Conservation (phyloP, 2,113 vertebrate species). For the Ptilonorhynchus violaceus region DNA sequence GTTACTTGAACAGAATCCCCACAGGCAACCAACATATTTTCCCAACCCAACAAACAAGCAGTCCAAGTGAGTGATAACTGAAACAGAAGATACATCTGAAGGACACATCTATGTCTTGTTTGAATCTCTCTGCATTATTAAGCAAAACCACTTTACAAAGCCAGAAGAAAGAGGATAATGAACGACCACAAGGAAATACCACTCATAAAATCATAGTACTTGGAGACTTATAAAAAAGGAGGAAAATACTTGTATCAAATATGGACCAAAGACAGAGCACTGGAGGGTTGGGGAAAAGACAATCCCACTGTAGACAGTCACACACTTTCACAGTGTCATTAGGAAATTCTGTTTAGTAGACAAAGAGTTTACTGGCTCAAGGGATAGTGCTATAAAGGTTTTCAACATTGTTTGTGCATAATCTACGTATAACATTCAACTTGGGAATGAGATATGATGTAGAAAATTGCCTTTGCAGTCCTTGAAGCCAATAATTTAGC, state of each 20-base stretch:
- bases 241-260: not conserved
- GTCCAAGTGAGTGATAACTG: not conserved
- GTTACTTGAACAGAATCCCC: not conserved
- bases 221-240: not conserved
- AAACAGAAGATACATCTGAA: not conserved
- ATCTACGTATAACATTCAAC: slow-evolving; percentile 49
- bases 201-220: not conserved
- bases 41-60: not conserved
- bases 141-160: not conserved
- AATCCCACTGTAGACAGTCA: not conserved
- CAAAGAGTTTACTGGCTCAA: slow-evolving; percentile 30
- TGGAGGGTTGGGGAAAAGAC: not conserved
- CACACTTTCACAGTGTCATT: not conserved
- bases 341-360: slow-evolving; percentile 36
- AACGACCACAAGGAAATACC: not conserved
- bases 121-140: not conserved
- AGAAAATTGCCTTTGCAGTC: slow-evolving; percentile 60
- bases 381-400: slow-evolving; percentile 7
- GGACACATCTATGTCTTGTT: not conserved
- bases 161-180: not conserved
- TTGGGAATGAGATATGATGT: slow-evolving; percentile 63
- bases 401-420: slow-evolving; percentile 59
- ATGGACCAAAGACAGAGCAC: not conserved
- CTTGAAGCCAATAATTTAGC: slow-evolving; percentile 66
- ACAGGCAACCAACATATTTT: not conserved